Conservation (phyloP, 2,888 invertebrate genomes). For the Anodontia alba region DNA sequence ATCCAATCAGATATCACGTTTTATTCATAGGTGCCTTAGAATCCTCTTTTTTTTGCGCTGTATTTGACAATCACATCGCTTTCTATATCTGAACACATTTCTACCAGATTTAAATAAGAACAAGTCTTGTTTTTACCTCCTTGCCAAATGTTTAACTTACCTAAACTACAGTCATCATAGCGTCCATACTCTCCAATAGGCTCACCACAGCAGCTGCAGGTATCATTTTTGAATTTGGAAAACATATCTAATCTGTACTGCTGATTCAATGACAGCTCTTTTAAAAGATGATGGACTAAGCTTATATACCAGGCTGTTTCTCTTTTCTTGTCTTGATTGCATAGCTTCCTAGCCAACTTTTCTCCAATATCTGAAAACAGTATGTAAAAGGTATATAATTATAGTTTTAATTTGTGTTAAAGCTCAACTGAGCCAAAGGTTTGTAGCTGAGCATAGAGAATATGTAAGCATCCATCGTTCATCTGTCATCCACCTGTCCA, state of each 20-base stretch:
- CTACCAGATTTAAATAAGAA: no score
- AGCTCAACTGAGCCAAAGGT: no score
- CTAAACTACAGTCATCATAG: conserved; percentile 12
- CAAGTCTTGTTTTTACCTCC: background rate
- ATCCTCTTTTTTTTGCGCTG: no score
- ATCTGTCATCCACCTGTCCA: no score
- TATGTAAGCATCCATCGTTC: no score
- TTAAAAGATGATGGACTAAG: conserved; percentile 8
- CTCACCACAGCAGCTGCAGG: background rate
- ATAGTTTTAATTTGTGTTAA: no score
- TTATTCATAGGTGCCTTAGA: no score
- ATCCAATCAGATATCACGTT: no score
- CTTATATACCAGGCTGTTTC: background rate
- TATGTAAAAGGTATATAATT: background rate
- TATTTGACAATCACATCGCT: no score
- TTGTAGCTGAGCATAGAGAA: no score
- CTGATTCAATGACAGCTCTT: conserved; percentile 5
- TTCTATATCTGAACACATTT: no score
- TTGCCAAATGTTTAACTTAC: conserved; percentile 2
- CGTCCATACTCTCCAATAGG: background rate
- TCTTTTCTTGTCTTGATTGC: background rate
- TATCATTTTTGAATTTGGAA: background rate
- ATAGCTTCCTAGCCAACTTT: background rate
- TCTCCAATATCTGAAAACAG: conserved; percentile 6
- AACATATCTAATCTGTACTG: background rate